Evolutionary conservation across 2,888 invertebrate genomes (phyloP), one percentile per base, ranked within the genome.

Genomic region (Eucera pruinosa): DNA sequence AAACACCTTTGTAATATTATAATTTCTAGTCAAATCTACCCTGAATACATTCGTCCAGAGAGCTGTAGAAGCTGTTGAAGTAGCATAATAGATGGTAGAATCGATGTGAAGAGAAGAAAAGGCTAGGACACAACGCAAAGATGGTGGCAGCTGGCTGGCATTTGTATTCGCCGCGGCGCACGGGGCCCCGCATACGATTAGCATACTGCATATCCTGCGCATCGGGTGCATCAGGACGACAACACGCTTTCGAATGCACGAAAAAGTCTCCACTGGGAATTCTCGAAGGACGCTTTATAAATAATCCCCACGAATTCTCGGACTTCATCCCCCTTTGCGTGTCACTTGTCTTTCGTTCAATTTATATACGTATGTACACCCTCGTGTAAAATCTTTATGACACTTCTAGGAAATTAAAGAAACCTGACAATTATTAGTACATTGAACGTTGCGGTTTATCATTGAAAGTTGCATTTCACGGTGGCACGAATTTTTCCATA

Each of bases 161-260:
- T 84, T 72, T 82, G 74, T 77, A 85, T 84, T 85, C 84, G 72
- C 43, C 47, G 33, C 74, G 74, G n/a, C 13, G 43, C 41, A 23
- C 52, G 57, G 64, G 47, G 41, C 69, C 77, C 71, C 57, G 85
- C 80, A 84, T 80, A 61, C 57, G 47, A 85, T 84, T 85, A 78
- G 82, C 85, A 85, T 84, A 80, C 60, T 58, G 79, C 80, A 68
- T 84, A 85, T 84, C 78, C 82, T 85, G 75, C 75, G 74, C 78
- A 78, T 81, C 62, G 81, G 45, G 78, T 80, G 69, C 69, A 82
- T 79, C 72, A 70, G 70, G 77, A 82, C 62, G 66, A 78, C 77
- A 66, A 52, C 47, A 43, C 48, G 73, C 54, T 52, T 79, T 78
- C 73, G 72, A 79, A 79, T 78, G 78, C 78, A 79, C 79, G 65